phyloP scores from a whole-genome alignment of 2,113 vertebrate species.

The Toxostoma redivivum region DNA sequence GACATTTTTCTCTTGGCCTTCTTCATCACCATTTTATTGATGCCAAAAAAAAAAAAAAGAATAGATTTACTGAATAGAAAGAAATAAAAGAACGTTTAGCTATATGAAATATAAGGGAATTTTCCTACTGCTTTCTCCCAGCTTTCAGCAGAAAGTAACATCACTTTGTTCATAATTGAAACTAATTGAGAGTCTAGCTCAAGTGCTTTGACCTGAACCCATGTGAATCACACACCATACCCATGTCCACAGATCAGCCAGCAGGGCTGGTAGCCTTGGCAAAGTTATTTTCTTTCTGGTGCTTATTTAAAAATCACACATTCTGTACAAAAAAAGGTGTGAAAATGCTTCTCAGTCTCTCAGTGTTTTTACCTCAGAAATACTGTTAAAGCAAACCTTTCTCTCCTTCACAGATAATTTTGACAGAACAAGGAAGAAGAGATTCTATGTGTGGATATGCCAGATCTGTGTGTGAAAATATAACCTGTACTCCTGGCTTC shows the following conservation, averaged over 20 bases:
- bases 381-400: slow-evolving; percentile 9
- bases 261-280: background rate
- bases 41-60: background rate
- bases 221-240: background rate
- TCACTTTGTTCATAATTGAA: background rate
- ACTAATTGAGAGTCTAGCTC: background rate
- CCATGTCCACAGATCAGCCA: background rate
- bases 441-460: background rate
- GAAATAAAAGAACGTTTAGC: background rate
- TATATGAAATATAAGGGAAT: background rate
- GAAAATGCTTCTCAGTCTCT: background rate
- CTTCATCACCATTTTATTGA: background rate
- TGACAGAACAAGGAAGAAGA: background rate
- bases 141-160: background rate
- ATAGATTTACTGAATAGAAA: background rate
- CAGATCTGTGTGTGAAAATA: background rate
- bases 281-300: background rate
- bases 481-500: background rate
- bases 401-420: background rate
- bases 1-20: background rate
- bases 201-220: background rate
- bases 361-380: background rate
- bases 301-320: slow-evolving; percentile 15
- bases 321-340: background rate
- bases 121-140: background rate